Percentiles rank a stretch among this genome's conserved stretches.
These are phyloP conservation scores for Galago senegalensis DNA, from an alignment of 2,797 vertebrate species.

Conservation along the genomic window DNA sequence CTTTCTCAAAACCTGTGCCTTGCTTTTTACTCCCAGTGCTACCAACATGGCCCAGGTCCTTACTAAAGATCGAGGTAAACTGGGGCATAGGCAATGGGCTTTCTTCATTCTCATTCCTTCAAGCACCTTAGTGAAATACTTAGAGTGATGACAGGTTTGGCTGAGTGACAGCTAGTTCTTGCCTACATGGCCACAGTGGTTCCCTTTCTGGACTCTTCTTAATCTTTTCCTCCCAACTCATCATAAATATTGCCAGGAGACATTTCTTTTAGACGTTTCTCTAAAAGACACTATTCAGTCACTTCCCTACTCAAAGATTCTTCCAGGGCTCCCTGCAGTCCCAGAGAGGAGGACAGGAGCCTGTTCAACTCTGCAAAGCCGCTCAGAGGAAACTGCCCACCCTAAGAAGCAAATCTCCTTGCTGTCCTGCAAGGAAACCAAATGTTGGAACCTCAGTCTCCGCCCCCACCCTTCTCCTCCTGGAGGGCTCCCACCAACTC, in stretches of 20 bases:
- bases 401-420: not conserved
- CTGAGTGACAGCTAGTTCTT: not conserved
- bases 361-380: fast-evolving
- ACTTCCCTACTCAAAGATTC: not conserved
- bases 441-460: not conserved
- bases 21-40: not conserved
- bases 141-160: not conserved
- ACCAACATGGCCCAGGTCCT: not conserved
- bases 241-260: not conserved
- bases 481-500: not conserved
- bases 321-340: not conserved
- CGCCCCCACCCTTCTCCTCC: fast-evolving
- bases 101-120: not conserved
- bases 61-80: not conserved
- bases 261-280: not conserved
- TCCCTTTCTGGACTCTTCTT: not conserved
- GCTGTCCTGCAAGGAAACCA: not conserved
- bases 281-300: not conserved
- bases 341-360: not conserved
- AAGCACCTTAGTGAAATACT: not conserved
- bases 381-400: too few species aligned
- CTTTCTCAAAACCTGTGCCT: not conserved
- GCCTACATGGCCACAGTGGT: fast-evolving
- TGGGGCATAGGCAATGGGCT: not conserved
- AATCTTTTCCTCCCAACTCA: not conserved